Evolutionary conservation across 2,113 vertebrate genomes (phyloP).

Genomic region (Tenrec ecaudatus): DNA sequence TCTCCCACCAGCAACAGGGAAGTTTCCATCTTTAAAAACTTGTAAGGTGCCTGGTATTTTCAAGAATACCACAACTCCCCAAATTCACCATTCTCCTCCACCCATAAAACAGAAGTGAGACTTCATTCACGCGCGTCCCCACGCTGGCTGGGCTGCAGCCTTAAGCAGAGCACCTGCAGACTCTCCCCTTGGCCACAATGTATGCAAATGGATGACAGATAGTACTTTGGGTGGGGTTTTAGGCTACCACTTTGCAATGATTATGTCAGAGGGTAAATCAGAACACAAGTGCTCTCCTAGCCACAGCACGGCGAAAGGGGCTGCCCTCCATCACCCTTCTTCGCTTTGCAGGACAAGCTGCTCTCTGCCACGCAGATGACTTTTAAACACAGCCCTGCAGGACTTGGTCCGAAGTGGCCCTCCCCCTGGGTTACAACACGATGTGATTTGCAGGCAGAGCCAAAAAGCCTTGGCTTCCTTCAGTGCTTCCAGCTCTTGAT

Average conservation of each 20-base stretch:
- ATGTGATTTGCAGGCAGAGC: slow-evolving; percentile 41
- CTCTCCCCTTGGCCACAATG: slow-evolving; percentile 42
- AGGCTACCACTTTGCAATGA: slow-evolving; percentile 43
- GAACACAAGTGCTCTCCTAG: slow-evolving; percentile 52
- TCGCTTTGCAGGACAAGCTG: neutral
- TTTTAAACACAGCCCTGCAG: neutral
- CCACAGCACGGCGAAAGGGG: neutral
- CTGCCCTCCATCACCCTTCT: neutral
- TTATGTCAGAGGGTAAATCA: slow-evolving; percentile 45
- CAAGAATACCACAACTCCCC: neutral
- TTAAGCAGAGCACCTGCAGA: neutral
- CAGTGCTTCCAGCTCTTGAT: slow-evolving; percentile 26
- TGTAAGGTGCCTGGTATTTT: neutral
- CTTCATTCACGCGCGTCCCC: neutral
- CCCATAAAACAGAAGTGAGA: neutral
- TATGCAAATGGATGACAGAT: neutral
- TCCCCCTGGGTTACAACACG: neutral
- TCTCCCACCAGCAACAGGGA: neutral
- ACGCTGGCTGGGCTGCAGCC: neutral
- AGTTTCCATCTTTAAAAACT: slow-evolving; percentile 21
- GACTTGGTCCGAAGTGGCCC: slow-evolving; percentile 14
- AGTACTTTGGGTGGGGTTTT: slow-evolving; percentile 55
- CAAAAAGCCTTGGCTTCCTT: slow-evolving; percentile 4
- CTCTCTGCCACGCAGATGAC: slow-evolving; percentile 13
- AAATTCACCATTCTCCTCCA: neutral